Base-by-base conservation (phyloP, 2,797 vertebrate genomes). In the Anguilla obscura region DNA sequence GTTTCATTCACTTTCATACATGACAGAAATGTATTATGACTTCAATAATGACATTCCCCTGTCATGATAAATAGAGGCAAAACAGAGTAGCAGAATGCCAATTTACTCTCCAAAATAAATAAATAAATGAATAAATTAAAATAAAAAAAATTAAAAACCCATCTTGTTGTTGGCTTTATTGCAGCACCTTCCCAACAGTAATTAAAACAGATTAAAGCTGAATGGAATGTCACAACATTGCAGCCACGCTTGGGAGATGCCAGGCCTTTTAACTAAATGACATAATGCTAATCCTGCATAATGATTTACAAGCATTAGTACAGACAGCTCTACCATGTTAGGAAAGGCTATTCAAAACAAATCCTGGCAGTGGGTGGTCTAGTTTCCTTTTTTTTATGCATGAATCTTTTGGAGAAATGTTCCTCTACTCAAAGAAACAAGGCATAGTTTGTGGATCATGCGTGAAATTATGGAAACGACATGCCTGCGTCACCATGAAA, bases 231-330 rank as follows among this genome's bases (percentile, higher is more conserved):
- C 79, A 82, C 45, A 82, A 82, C 45, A 82, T 14, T 50, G 45
- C 79, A 82, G 27, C 50, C 79, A 82, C 45, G 45, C 45, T 21
- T 21, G 5, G 21, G 45, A 82, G 18, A 50, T 82, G 79, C 79
- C 79, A 82, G 45, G 45, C 45, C 40, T 82, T 82, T 82, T 82
- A 82, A 82, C 79, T 82, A 50, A 82, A 50, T 82, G 79, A 82
- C 45, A 82, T 50, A n/a, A 82, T 50, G 79, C 79, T 82, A 82
- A 82, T 21, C 79, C 79, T 82, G 45, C 79, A 82, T 82, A 45
- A 24, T 82, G 79, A 82, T 82, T 82, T 82, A 82, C 79, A 82
- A 21, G 45, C 18, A 24, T 24, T 21, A 33, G 45, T 50, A 82
- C 3, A 82, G 40, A 50, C 79, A 82, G 45, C 18, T 24, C 45